These are phyloP conservation scores for Turritopsis rubra DNA, from an alignment of 30 jellyfish, hydroid and myxozoan genomes.

Conservation along the genomic window DNA sequence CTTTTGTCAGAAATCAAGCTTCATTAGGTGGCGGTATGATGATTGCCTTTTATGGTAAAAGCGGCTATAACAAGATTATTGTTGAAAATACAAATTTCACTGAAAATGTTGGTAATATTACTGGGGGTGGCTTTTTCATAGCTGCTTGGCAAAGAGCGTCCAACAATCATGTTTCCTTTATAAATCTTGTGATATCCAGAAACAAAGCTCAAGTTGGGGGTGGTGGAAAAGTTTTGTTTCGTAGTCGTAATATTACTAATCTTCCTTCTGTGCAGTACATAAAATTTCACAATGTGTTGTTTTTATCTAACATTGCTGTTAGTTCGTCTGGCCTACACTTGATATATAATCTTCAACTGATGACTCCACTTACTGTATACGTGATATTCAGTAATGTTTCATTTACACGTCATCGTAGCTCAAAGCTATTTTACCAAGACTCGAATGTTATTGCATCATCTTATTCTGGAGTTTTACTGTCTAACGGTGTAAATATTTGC, in stretches of 20 bases:
- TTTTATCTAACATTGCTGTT: conserved; percentile 48
- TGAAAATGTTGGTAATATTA: conserved; percentile 29
- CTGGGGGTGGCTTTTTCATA: conserved; percentile 67
- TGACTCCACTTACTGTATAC: conserved; percentile 13
- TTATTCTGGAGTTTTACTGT: conserved; percentile 55
- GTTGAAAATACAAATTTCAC: conserved; percentile 19
- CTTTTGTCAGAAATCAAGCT: conserved; percentile 44
- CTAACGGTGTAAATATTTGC: conserved; percentile 45
- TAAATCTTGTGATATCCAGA: conserved; percentile 4
- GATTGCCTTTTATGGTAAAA: conserved; percentile 33
- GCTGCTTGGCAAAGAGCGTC: conserved; percentile 40
- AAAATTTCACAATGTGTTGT: conserved; percentile 12
- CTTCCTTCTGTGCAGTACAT: conserved; percentile 19
- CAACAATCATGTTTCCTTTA: conserved; percentile 20
- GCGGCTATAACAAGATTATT: conserved; percentile 27
- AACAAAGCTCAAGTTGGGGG: conserved; percentile 71
- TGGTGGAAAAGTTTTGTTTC: conserved; percentile 46
- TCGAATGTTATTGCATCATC: conserved; percentile 32
- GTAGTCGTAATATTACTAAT: background rate
- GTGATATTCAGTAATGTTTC: conserved; percentile 38
- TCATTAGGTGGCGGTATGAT: conserved; percentile 77
- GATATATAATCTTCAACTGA: background rate
- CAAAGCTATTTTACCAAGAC: background rate
- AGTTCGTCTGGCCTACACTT: conserved; percentile 70
- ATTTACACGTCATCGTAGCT: conserved; percentile 38